Base-by-base conservation (phyloP, 2,113 vertebrate genomes). In the Porphyrio hochstetteri region DNA sequence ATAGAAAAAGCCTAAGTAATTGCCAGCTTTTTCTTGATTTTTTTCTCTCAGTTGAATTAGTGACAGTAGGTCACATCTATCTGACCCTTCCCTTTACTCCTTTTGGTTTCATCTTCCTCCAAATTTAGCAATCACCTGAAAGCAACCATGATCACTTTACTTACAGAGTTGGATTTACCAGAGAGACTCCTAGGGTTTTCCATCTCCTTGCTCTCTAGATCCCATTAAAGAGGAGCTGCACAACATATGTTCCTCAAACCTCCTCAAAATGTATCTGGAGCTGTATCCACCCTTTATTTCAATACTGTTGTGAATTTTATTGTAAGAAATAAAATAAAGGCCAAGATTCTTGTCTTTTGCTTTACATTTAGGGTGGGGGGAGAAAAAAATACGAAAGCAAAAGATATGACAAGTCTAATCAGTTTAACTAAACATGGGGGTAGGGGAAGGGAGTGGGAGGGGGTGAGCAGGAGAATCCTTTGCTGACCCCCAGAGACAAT, bases 171-270 rank as follows among this genome's bases (percentile, higher is more conserved):
- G 83, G 76, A 88, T 91, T 94, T 93, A 81, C 25, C 12, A n/a
- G 52, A 55, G 11, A 55, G 36, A 25, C 11, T 94, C 17, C 15
- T 42, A 35, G 5, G 13, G 33, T 83, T 93, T 96, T 86, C 64
- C 56, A 42, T 33, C n/a, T 42, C 33, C 56, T 81, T 92, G 46
- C 13, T 42, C 42, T 75, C 42, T 63, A 86, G 55, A 95, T 93
- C 90, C 75, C 63, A 83, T 95, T 93, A 92, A 92, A 88, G n/a
- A 86, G 68, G 16, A 82, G n/a, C 48, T 81, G 35, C 25, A 56
- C 7, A 88, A 24, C 80, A 53, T 70, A 70, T 83, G 86, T 64
- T 27, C 16, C 46, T 80, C 59, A 77, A 46, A 59, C 28, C n/a
- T 68, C 29, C 50, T 68, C 35, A 79, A 75, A 86, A 64, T 11